Base-by-base conservation (phyloP, 1,140 invertebrate species). In the Brachionus paranguensis region DNA sequence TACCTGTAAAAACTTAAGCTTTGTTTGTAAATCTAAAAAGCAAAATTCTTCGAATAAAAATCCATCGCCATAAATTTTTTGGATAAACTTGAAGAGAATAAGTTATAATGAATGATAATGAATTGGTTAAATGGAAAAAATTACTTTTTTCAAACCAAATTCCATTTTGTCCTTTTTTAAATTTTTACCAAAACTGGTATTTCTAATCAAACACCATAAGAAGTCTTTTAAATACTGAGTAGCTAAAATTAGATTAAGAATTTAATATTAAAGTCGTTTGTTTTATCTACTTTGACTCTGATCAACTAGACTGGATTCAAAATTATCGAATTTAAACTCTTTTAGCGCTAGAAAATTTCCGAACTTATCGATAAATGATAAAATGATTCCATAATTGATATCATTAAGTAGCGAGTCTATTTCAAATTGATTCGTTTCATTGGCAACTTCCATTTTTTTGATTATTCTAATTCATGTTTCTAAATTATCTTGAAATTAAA, bases 301-400 rank as follows among this genome's bases (percentile, higher is more conserved):
- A 6, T 76, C 29, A 6, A 76, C 6, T 14, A 76, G 14, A 76
- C 45, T 50, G 0, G 17, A 10, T 76, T 76, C 72, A 50, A 76
- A 76, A 50, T 29, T 37, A 50, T 76, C 45, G 50, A 76, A 76
- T 14, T 7, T 50, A 47, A 76, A 76, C 20, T 76, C 72, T 76
- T 76, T 76, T 1, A 76, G 20, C 7, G 20, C 43, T 27, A 76
- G 50, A 76, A 27, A 50, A 14, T 50, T 37, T 60, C 50, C 27
- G 60, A 79, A 79, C 45, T 79, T 79, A 37, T 79, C 53, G n/a
- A 79, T 60, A 79, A 79, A 79, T 41, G 50, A 79, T 11, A 79
- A 60, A 20, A 79, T 64, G n/a, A 79, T 29, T 24, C 76, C 76
- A 64, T 79, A 79, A 79, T 79, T 79, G 5, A 60, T 55, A 79